A percentile compares a stretch with the other conserved stretches of the same genome.
Conservation (phyloP, 2,797 vertebrate genomes). For the Acanthurus leucopareius region DNA sequence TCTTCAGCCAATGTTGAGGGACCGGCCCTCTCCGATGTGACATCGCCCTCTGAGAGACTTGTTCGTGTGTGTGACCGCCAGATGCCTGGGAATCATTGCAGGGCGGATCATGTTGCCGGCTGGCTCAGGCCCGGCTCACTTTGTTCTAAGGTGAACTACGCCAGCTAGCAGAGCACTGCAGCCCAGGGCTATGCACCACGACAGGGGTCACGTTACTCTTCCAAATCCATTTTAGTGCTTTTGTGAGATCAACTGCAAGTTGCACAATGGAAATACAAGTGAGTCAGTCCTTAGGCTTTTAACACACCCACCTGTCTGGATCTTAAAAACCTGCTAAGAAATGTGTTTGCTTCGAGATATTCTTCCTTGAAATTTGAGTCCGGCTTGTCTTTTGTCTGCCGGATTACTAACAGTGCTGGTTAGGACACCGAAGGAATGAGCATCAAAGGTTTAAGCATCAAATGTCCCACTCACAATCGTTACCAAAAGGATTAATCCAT, state of each 20-base stretch:
- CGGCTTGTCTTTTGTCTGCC: constrained; percentile 26
- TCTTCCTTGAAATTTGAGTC: constrained; percentile 44
- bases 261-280: constrained; percentile 66
- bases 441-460: constrained; percentile 1
- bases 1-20: constrained; percentile 43
- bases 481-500: background rate
- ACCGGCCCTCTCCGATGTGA: constrained; percentile 55
- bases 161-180: constrained; percentile 50
- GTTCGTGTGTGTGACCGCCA: constrained; percentile 72
- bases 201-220: constrained; percentile 66
- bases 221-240: constrained; percentile 61
- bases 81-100: constrained; percentile 78
- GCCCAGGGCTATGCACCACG: constrained; percentile 63
- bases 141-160: constrained; percentile 75
- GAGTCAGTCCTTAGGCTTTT: constrained; percentile 50
- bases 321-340: constrained; percentile 35
- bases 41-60: constrained; percentile 56
- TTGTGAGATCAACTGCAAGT: constrained; percentile 61
- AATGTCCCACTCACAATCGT: constrained; percentile 9
- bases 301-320: constrained; percentile 57
- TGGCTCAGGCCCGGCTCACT: constrained; percentile 68
- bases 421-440: constrained; percentile 17
- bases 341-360: constrained; percentile 39
- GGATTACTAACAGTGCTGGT: constrained; percentile 17
- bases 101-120: constrained; percentile 67